A percentile compares a stretch with the other conserved stretches of the same genome.
phyloP scores from a whole-genome alignment of 2,113 vertebrate species.

The Aptenodytes forsteri region DNA sequence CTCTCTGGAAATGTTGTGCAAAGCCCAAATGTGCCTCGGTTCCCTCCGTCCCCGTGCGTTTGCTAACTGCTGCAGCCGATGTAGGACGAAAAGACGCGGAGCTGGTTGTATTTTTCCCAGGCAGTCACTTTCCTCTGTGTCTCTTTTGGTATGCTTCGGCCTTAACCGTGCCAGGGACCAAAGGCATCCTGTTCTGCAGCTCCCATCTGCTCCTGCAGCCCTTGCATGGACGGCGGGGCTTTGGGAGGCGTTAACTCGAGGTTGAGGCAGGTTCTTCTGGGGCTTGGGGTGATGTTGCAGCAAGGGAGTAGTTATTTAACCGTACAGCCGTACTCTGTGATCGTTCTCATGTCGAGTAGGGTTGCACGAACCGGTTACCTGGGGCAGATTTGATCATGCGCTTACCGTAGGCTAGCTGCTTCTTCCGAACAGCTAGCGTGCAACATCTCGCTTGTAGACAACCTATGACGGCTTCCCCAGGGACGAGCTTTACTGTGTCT shows the following conservation, averaged over 20 bases:
- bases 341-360: background rate
- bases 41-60: background rate
- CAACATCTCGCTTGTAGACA: background rate
- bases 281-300: background rate
- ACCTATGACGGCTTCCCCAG: background rate
- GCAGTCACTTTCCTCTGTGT: background rate
- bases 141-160: background rate
- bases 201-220: background rate
- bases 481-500: background rate
- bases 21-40: background rate
- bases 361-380: background rate
- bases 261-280: background rate
- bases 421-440: background rate
- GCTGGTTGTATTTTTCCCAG: background rate
- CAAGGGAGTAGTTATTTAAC: background rate
- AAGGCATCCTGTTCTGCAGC: background rate
- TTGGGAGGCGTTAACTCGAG: background rate
- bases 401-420: background rate
- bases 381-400: background rate
- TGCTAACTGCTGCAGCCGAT: background rate
- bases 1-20: background rate
- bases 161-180: background rate
- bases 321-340: no score
- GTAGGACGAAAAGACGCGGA: background rate
- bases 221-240: fast-evolving